Evolutionary conservation across 2,888 invertebrate species (phyloP).

Genomic region (Isoperla grammatica): DNA sequence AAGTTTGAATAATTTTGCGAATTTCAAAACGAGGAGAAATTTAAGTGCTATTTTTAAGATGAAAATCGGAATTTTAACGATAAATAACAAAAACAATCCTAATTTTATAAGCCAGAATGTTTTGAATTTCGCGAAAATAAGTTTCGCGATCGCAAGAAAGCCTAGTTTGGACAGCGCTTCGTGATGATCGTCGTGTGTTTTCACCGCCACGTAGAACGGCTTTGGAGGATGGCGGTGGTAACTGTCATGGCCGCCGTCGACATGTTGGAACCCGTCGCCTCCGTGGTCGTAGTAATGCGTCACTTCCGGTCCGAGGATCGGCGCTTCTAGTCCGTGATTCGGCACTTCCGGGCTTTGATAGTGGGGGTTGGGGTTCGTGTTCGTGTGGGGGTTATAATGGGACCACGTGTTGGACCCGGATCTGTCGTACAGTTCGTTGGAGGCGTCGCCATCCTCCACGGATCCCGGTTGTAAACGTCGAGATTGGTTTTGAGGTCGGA

Average conservation of each 20-base stretch:
- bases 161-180: background rate
- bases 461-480: too few species aligned
- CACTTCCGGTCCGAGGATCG: too few species aligned
- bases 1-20: background rate
- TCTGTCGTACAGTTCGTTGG: too few species aligned
- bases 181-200: background rate
- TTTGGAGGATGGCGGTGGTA: background rate
- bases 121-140: background rate
- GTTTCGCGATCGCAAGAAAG: background rate
- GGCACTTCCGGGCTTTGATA: too few species aligned
- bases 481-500: too few species aligned
- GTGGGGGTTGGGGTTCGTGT: too few species aligned
- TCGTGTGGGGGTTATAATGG: too few species aligned
- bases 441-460: too few species aligned
- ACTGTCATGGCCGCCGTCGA: background rate
- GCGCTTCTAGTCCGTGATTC: too few species aligned
- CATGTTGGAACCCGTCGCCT: too few species aligned
- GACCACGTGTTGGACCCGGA: too few species aligned
- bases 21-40: background rate
- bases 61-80: background rate
- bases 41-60: background rate
- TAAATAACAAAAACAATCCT: background rate
- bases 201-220: background rate
- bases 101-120: background rate
- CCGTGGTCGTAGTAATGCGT: too few species aligned